Evolutionary conservation across 37 sponge, comb jelly and placozoan genomes (phyloP), one percentile per base, ranked within the genome.

Genomic region (Crambe crambe): DNA sequence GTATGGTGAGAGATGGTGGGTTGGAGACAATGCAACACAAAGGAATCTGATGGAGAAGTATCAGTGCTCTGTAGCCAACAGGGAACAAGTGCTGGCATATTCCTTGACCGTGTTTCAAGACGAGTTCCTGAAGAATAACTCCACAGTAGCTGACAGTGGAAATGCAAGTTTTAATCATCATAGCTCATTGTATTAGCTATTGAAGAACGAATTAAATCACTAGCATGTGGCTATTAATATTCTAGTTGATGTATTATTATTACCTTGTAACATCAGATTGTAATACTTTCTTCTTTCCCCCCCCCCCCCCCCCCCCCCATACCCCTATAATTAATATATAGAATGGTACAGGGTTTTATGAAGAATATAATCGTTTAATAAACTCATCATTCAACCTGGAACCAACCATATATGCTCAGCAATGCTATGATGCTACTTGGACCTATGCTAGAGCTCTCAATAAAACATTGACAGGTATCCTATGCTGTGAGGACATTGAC

Each of bases 371-470:
- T 12, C 51, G 12, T 12, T 12, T 47, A 47, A 47, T 47, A 47
- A 47, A 47, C 12, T 15, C 51, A 15, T 47, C 51, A 47, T 12
- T 12, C 12, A 6, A 47, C 12, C 51, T 47, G 6, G 51, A 47
- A 47, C 51, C 51, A 15, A 3, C 36, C 37, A 37, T 31, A 4
- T 34, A 56, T 57, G 20, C 57, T 32, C 71, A 80, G 42, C 72
- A 80, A 23, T 71, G 81, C 42, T 80, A 67, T 56, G 81, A 80
- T 70, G 81, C 68, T 23, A 80, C 68, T 6, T 80, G 81, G 81
- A n/a, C 72, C 1, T 25, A 70, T 12, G 81, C 81, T 5, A 18
- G n/a, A 34, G 81, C 81, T 35, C 61, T 80, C 2, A 71, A 80
- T 57, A 37, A 70, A 10, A 71, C 66, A 34, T 34, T 31, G 10